Evolutionary conservation across 2,888 invertebrate species (phyloP).

Genomic region (Ferrisia virgata): DNA sequence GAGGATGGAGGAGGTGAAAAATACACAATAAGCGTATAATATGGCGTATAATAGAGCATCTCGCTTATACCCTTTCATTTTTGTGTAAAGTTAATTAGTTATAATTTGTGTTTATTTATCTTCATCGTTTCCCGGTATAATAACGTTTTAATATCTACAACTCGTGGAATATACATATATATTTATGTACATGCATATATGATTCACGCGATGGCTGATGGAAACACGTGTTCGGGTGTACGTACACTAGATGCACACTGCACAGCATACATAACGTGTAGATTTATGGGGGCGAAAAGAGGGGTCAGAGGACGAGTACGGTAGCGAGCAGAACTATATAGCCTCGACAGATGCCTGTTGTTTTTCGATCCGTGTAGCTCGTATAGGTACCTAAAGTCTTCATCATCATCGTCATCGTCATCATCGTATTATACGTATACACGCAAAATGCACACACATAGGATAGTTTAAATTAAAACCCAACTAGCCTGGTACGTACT

Average conservation of each 20-base stretch:
- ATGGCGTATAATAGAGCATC: neutral
- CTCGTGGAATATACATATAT: too few relatives aligned
- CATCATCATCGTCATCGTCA: too few relatives aligned
- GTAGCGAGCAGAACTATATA: neutral
- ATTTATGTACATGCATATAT: constrained; percentile 9
- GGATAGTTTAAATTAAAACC: too few relatives aligned
- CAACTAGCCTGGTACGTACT: too few relatives aligned
- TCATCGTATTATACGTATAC: neutral
- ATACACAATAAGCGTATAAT: neutral
- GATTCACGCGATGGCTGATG: constrained; percentile 25
- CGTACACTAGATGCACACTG: neutral
- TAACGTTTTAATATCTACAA: constrained; percentile 22
- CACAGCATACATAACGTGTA: too few relatives aligned
- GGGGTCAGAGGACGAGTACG: neutral
- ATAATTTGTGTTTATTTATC: constrained; percentile 33
- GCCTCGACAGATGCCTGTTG: neutral
- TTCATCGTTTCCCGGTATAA: constrained; percentile 29
- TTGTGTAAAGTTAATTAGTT: constrained; percentile 30
- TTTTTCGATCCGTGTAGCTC: neutral
- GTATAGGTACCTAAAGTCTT: too few relatives aligned
- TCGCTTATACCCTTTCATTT: constrained; percentile 27
- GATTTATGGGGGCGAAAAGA: neutral
- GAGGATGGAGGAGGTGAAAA: neutral
- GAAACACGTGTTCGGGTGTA: constrained; percentile 15
- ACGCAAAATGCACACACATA: neutral